Evolutionary conservation across 2,888 invertebrate genomes (phyloP).

Genomic region (Anticlea derivata): DNA sequence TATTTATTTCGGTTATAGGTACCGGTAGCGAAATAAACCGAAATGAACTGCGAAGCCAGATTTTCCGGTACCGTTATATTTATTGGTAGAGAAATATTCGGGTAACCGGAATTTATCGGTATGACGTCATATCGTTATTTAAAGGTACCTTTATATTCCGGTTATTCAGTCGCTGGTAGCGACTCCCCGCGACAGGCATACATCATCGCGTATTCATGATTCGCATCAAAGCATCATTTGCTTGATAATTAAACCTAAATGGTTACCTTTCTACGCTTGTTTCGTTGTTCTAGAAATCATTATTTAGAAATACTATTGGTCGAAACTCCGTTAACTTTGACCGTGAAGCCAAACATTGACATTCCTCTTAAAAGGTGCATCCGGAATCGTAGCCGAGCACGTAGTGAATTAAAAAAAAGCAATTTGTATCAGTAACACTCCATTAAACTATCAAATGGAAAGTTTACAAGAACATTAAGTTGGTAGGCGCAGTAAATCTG

Average conservation of each 20-base stretch:
- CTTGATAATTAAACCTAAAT: too few species aligned
- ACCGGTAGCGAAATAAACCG: too few species aligned
- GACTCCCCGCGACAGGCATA: not conserved
- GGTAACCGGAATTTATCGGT: too few species aligned
- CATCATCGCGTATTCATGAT: slow-evolving; percentile 1
- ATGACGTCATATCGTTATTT: too few species aligned
- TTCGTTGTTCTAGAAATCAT: slow-evolving; percentile 1
- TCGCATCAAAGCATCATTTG: slow-evolving; percentile 22
- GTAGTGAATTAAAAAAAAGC: slow-evolving; percentile 13
- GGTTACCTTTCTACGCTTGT: slow-evolving; percentile 8
- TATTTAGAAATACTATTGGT: slow-evolving; percentile 10
- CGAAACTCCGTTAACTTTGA: not conserved
- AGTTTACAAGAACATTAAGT: slow-evolving; percentile 15
- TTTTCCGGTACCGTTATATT: too few species aligned
- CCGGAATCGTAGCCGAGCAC: not conserved
- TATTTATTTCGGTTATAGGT: too few species aligned
- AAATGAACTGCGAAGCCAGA: too few species aligned
- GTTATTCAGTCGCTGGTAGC: too few species aligned
- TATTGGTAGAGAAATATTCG: too few species aligned
- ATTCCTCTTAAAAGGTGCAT: not conserved
- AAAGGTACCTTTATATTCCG: too few species aligned
- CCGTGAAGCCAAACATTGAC: not conserved
- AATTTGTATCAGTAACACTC: slow-evolving; percentile 20
- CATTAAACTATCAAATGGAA: slow-evolving; percentile 24
- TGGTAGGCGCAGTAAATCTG: slow-evolving; percentile 13